phyloP scores from a whole-genome alignment of 2,113 vertebrate species.

The Myanophis thanlyinensis region DNA sequence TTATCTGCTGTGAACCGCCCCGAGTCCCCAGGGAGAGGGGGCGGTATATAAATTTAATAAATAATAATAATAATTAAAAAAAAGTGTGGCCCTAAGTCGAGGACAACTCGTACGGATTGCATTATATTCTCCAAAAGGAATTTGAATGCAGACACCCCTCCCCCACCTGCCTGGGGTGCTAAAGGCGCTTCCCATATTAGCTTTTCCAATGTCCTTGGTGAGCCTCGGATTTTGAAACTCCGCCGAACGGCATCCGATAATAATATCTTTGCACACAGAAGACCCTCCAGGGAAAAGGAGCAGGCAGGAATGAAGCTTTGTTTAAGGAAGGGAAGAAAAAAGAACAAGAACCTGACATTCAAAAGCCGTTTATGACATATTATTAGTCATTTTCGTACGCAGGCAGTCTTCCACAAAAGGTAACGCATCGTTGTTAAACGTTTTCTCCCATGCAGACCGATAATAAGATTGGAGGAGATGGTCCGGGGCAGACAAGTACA shows the following conservation, averaged over 20 bases:
- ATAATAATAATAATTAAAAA: too few relatives aligned
- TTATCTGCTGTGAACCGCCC: too few relatives aligned
- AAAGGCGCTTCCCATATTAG: not conserved
- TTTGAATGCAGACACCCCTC: too few relatives aligned
- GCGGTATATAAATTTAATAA: too few relatives aligned
- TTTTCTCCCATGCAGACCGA: constrained; percentile 50
- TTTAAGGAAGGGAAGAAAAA: constrained; percentile 27
- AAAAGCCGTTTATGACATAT: constrained; percentile 43
- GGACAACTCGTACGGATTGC: too few relatives aligned
- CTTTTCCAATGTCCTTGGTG: not conserved
- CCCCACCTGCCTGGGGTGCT: not conserved
- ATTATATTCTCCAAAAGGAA: too few relatives aligned
- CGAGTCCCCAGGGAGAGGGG: too few relatives aligned
- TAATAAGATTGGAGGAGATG: constrained; percentile 66
- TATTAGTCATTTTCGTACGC: constrained; percentile 18
- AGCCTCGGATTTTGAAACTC: not conserved
- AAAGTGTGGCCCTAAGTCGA: too few relatives aligned
- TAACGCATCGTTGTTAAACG: constrained; percentile 50
- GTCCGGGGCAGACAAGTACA: constrained; percentile 63
- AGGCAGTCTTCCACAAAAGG: constrained; percentile 51
- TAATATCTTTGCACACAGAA: not conserved
- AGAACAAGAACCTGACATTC: not conserved
- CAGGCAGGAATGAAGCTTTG: not conserved
- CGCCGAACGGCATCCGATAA: not conserved
- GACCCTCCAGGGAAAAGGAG: not conserved